A percentile compares a stretch with the other conserved stretches of the same genome.
phyloP scores from a whole-genome alignment of 53 echinoderm and acorn worm genomes.

The Henricia sp. region DNA sequence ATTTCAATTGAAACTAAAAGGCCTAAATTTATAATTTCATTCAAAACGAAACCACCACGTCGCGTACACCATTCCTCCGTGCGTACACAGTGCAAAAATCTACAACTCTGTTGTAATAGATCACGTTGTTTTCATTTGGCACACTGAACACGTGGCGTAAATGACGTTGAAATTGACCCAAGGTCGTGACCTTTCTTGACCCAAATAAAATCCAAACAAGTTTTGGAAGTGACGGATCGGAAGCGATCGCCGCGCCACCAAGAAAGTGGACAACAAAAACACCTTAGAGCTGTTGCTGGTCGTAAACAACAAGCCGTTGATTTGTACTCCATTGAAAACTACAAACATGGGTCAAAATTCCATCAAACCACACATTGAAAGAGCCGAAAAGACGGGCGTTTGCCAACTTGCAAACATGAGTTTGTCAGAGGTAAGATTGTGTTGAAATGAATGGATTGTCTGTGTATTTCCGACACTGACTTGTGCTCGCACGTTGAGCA shows the following conservation, averaged over 20 bases:
- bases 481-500: too few species aligned
- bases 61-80: too few species aligned
- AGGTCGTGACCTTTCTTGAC: constrained; percentile 12
- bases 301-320: neutral
- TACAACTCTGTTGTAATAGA: too few species aligned
- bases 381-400: constrained; percentile 95
- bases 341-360: constrained; percentile 87
- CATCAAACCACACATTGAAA: constrained; percentile 93
- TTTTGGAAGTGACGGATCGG: too few species aligned
- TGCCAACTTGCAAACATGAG: constrained; percentile 92
- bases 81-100: too few species aligned
- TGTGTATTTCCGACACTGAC: constrained; percentile 55
- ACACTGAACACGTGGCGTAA: constrained; percentile 29
- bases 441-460: neutral
- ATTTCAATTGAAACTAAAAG: too few species aligned
- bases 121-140: neutral
- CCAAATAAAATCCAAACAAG: constrained; percentile 19
- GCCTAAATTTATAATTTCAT: too few species aligned
- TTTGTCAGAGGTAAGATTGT: constrained; percentile 83
- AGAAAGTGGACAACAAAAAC: too few species aligned
- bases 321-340: too few species aligned
- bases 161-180: neutral
- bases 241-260: too few species aligned
- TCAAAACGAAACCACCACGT: too few species aligned
- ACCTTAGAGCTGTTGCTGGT: too few species aligned